Evolutionary conservation across 2,113 vertebrate genomes (phyloP), one percentile per base, ranked within the genome.

Genomic region (Sorex fumeus): DNA sequence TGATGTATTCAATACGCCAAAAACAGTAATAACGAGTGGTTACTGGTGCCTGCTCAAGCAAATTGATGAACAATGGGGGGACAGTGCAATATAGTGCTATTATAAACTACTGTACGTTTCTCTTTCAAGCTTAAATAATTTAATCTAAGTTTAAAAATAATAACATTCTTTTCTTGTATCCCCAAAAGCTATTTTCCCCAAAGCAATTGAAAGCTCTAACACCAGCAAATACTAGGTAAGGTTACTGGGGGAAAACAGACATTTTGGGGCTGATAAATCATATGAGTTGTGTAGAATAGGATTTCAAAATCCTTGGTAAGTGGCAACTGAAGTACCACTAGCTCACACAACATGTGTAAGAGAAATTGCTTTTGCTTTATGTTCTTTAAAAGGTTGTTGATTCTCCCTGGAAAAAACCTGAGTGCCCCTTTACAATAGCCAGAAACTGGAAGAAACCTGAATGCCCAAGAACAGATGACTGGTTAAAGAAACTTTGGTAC

Each of bases 151-250:
- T 43, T 80, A 77, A 95, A 92, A 5, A 90, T 77, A 15, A 6
- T 82, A 84, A 62, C 34, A 88, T 28, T 50, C 19, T 93, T 95
- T 57, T 66, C 57, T 67, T 76, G 3, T 71, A n/a, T 74, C 40
- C 64, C 15, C 47, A 60, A 93, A 85, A 90, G 36, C 77, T 87
- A 67, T 93, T 91, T 95, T 60, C 62, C 32, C 5, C 4, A 90
- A 91, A 94, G 77, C 62, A 91, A 75, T 60, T 66, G 67, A 84
- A 94, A 90, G 69, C 78, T 78, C 23, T 40, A 94, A 95, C 91
- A 64, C 45, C 69, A 77, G n/a, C 75, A 85, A 90, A 83, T 92
- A 84, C 76, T 71, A 69, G 74, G 50, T 90, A 71, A 87, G 28
- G 32, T 80, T 53, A 28, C 75, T 45, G n/a, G 72, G 62, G 30